These are phyloP conservation scores for Phymorhynchus buccinoides DNA, from an alignment of 1,140 invertebrate species.

Conservation along the genomic window DNA sequence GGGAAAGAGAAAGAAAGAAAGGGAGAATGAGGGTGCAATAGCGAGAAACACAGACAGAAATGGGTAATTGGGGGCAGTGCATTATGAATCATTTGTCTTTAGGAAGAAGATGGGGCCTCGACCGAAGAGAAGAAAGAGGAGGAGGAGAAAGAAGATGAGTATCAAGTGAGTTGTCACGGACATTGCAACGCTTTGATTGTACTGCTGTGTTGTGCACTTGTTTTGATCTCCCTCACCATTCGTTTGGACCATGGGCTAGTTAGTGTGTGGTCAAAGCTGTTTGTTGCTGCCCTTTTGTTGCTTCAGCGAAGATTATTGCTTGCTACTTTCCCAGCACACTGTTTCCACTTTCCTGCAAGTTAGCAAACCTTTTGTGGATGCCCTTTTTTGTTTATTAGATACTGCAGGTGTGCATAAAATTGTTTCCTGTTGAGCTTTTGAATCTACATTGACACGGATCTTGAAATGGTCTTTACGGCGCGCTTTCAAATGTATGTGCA, in stretches of 20 bases:
- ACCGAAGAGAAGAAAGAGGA: slow-evolving; percentile 43
- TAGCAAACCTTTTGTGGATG: no score
- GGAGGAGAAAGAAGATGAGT: slow-evolving; percentile 11
- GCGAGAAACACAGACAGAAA: not conserved
- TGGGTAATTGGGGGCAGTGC: not conserved
- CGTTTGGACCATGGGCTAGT: not conserved
- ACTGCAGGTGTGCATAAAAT: no score
- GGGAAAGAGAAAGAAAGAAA: not conserved
- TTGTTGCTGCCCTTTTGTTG: no score
- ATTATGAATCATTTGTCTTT: not conserved
- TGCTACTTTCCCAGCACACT: no score
- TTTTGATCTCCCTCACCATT: not conserved
- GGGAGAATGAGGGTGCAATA: not conserved
- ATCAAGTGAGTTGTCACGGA: slow-evolving; percentile 37
- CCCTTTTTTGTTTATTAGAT: no score
- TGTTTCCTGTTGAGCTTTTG: no score
- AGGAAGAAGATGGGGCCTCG: slow-evolving; percentile 37
- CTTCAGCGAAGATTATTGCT: no score
- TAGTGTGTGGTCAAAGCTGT: no score
- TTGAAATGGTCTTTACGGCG: no score
- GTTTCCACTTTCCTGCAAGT: no score
- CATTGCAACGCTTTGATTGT: not conserved
- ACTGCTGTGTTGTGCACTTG: not conserved
- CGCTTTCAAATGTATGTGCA: no score
- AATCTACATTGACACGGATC: no score